A percentile compares a stretch with the other conserved stretches of the same genome.
phyloP scores from a whole-genome alignment of 2,113 vertebrate genomes.

The Syrrhaptes paradoxus region DNA sequence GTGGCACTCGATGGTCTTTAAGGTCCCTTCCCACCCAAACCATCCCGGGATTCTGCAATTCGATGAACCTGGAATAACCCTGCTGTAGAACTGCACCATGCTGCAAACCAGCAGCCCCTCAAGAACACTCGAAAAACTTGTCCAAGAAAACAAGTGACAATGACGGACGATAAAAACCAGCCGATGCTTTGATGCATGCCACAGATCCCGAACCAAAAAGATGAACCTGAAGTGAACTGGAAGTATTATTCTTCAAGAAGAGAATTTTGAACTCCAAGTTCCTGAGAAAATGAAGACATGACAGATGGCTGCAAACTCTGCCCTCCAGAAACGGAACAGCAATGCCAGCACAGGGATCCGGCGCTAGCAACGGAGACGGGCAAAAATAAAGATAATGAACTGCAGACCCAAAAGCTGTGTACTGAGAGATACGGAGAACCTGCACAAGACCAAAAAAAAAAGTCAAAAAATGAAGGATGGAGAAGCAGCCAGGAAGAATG shows the following conservation, averaged over 20 bases:
- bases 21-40: too few species aligned
- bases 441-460: not conserved
- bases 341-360: not conserved
- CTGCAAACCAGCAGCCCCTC: not conserved
- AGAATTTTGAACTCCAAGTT: not conserved
- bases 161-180: rapidly evolving
- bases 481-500: not conserved
- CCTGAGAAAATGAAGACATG: not conserved
- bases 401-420: not conserved
- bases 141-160: not conserved
- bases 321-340: not conserved
- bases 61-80: not conserved
- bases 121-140: not conserved
- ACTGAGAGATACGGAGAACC: not conserved
- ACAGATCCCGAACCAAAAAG: not conserved
- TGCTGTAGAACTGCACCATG: not conserved
- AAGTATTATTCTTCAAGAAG: not conserved
- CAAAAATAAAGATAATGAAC: not conserved
- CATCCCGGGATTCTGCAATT: too few species aligned
- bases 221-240: not conserved
- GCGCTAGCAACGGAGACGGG: not conserved
- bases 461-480: not conserved
- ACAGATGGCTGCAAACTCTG: not conserved
- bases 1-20: too few species aligned
- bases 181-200: too few species aligned